Evolutionary conservation across 35 echinoderm and acorn worm species (phyloP).

Genomic region (Anneissia japonica): DNA sequence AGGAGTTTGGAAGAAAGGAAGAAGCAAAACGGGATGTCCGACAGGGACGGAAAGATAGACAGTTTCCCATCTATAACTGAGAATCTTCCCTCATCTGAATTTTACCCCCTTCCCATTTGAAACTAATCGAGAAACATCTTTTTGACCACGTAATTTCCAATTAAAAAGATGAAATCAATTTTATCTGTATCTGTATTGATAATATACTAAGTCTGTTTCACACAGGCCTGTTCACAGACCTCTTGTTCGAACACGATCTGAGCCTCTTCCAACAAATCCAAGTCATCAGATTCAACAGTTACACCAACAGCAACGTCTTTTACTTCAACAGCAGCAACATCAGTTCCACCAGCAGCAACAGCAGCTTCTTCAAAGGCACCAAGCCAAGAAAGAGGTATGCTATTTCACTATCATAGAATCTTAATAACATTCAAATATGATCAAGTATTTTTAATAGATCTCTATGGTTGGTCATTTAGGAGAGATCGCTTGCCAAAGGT

Average conservation of each 20-base stretch:
- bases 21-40: neutral
- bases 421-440: neutral
- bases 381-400: conserved; percentile 25
- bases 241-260: conserved; percentile 76
- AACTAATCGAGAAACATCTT: too few relatives aligned
- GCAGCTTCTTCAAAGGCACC: conserved; percentile 12
- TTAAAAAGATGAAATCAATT: too few relatives aligned
- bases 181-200: too few relatives aligned
- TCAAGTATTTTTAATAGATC: neutral
- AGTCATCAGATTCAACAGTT: conserved; percentile 60
- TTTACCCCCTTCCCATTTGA: too few relatives aligned
- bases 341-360: conserved; percentile 49
- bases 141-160: too few relatives aligned
- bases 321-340: conserved; percentile 45
- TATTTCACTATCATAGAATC: neutral
- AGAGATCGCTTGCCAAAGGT: too few relatives aligned
- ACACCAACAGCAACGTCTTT: conserved; percentile 34
- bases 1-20: neutral
- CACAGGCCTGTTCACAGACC: conserved; percentile 47
- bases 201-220: too few relatives aligned
- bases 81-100: too few relatives aligned
- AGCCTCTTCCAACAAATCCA: conserved; percentile 63
- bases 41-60: neutral
- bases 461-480: too few relatives aligned
- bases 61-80: neutral